Base-by-base conservation (phyloP, 1,140 invertebrate species). In the Hypsibius dujardini region DNA sequence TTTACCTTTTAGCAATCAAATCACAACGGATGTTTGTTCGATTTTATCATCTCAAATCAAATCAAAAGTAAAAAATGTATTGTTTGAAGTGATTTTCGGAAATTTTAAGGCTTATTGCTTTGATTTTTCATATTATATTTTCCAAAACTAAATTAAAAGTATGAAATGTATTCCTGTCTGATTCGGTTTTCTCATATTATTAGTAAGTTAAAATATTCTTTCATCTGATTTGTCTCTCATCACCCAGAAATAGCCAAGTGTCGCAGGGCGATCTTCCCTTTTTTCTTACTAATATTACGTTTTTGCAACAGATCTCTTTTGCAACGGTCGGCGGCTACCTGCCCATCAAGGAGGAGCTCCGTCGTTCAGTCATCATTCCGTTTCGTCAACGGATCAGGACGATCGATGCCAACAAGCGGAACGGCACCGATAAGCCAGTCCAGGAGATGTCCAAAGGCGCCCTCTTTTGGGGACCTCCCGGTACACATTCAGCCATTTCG, bases 401-500 rank as follows among this genome's bases (percentile, higher is more conserved):
- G n/a, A n/a, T 7, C 50, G n/a, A n/a, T n/a, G n/a, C 3, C 62
- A 67, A 7, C 62, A 67, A 67, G 7, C 7, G 62, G 62, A 7
- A 67, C 12, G 3, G 3, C 7, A 7, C 7, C 3, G 45, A 14
- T 12, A 7, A 42, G 62, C 62, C 3, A 67, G 42, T 42, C 62
- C 7, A 3, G 62, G 3, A 67, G 42, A 42, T 42, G 7, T 67
- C 62, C 42, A 67, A 42, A 67, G 62, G 62, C 3, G 62, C 42
- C 7, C 45, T 67, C 3, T 67, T 67, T 42, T 67, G 62, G 62
- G 62, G 62, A 3, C 62, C 62, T 67, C 62, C 62, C 3, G 62
- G 62, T 67, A 67, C 7, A 7, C 50, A n/a, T 56, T 56, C n/a
- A 7, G 7, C 7, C n/a, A 7, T 56, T n/a, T 7, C 50, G 50